Evolutionary conservation across 2,113 vertebrate genomes (phyloP).

Genomic region (Dinomys branickii): DNA sequence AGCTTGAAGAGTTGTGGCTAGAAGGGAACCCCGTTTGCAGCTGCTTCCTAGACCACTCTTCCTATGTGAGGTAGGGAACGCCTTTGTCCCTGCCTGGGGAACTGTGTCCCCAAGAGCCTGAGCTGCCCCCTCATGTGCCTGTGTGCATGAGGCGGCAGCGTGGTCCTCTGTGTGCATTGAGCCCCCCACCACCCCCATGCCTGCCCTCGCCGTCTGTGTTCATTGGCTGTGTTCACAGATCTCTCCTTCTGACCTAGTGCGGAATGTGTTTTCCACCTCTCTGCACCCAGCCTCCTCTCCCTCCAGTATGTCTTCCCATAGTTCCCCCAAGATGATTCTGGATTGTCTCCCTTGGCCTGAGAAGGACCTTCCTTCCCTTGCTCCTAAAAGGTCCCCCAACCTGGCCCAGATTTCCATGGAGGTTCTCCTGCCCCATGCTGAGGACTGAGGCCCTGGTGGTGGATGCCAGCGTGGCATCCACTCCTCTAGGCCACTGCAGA

Average conservation of each 20-base stretch:
- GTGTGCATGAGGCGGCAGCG: neutral
- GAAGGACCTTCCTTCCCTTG: neutral
- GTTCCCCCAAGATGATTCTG: neutral
- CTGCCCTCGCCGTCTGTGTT: neutral
- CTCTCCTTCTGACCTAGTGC: neutral
- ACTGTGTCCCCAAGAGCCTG: constrained; percentile 72
- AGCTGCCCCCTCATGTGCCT: constrained; percentile 77
- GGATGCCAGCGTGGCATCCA: neutral
- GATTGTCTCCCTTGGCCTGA: neutral
- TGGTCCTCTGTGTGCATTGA: neutral
- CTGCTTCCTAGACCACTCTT: constrained; percentile 86
- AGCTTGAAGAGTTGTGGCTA: constrained; percentile 92
- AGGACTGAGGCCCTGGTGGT: neutral
- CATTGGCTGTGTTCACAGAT: neutral
- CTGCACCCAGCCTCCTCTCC: neutral
- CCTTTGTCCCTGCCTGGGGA: constrained; percentile 48
- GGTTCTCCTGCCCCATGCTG: neutral
- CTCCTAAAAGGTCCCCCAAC: neutral
- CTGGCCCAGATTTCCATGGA: neutral
- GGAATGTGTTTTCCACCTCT: neutral
- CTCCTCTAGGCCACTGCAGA: neutral
- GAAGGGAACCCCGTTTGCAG: constrained; percentile 89
- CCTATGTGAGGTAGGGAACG: constrained; percentile 82
- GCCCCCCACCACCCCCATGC: too few relatives aligned
- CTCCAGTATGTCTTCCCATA: neutral